Evolutionary conservation across 2,888 invertebrate species (phyloP), one percentile per base, ranked within the genome.

Genomic region (Galerucella pusilla): DNA sequence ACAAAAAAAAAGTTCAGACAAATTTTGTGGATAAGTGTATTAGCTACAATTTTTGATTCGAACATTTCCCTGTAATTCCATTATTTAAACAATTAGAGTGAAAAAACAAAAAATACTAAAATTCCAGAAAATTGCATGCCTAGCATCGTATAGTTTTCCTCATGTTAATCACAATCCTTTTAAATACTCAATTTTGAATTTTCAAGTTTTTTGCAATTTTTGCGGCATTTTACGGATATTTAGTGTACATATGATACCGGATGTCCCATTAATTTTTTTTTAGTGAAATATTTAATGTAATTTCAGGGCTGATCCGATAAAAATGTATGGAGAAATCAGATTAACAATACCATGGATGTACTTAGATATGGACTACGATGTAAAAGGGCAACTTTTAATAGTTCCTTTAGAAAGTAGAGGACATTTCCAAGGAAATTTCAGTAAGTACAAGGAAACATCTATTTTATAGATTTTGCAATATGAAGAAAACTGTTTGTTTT

Each of bases 381-480:
- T 90, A 2, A 87, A 87, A 60, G 91, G 91, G 45, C 88, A 89
- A 75, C 80, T 90, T 1, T 83, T 91, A 4, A 82, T 89, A 11
- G 83, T 91, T 52, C 90, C 90, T 0, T 84, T 90, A 42, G 87
- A 86, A 78, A 90, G 90, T 60, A 87, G 86, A 80, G 91, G 90
- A 61, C 87, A 85, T 74, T 90, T 90, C 82, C 87, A 86, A 80
- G 90, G 90, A 81, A 90, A 90, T 77, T 90, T 90, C 83, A 89
- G 90, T 91, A 84, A 88, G 90, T 89, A 42, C 3, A 20, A 4
- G 25, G 6, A 59, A 59, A 7, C 49, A 61, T 66, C 14, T 60
- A 45, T 52, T 28, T 46, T 66, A 45, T 28, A 65, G 11, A 4
- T 28, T 14, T 59, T 25, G 28, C 52, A 52, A n/a, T 54, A 25